Conservation (phyloP, 2,797 vertebrate genomes). For the Steatocranus sp. region DNA sequence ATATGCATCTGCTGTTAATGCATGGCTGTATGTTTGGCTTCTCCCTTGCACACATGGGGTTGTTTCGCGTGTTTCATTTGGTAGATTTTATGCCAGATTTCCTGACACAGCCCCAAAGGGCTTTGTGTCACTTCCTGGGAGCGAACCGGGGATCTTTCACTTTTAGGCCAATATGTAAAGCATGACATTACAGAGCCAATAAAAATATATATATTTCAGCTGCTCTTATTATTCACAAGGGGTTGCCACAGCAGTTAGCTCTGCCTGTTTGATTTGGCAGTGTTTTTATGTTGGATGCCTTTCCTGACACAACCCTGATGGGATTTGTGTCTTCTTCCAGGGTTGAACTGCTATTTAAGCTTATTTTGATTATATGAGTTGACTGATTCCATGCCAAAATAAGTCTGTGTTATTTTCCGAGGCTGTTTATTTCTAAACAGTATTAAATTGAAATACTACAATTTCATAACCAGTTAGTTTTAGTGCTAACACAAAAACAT, state of each 20-base stretch:
- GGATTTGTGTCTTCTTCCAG: not conserved
- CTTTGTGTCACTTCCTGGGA: not conserved
- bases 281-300: not conserved
- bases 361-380: not conserved
- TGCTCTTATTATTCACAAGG: not conserved
- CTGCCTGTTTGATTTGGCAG: not conserved
- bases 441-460: not conserved
- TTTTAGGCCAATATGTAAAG: not conserved
- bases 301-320: not conserved
- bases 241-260: not conserved
- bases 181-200: not conserved
- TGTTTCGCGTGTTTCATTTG: not conserved
- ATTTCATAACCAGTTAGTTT: not conserved
- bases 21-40: not conserved
- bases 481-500: not conserved
- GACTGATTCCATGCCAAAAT: not conserved
- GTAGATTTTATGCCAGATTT: not conserved
- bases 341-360: not conserved
- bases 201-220: rapidly evolving
- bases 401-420: not conserved
- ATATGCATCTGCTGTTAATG: not conserved
- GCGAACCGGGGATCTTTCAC: not conserved
- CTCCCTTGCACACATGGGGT: not conserved
- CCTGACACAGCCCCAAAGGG: not conserved
- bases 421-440: not conserved